Base-by-base conservation (phyloP, 2,797 vertebrate genomes). In the Arrhamphus sclerolepis region DNA sequence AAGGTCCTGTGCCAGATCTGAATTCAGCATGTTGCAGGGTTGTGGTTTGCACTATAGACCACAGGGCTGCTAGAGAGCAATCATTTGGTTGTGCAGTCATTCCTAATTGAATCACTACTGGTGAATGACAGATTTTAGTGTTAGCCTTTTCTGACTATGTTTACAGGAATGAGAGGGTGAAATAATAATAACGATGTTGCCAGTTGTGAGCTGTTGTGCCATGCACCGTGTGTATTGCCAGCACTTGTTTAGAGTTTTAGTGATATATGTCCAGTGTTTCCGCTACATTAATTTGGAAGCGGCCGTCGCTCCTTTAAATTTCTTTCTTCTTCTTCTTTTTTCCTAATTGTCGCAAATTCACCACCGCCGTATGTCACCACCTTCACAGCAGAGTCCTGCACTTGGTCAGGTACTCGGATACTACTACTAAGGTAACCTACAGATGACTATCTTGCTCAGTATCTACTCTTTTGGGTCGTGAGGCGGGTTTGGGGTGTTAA, bases 141-240 rank as follows among this genome's bases (percentile, higher is more conserved):
- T 28, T 48, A 42, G 43, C 52, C 2, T 73, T 74, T 67, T 61
- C 59, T 50, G 24, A 48, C 58, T 29, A 21, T 5, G 54, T 75
- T 31, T 53, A 57, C 28, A 34, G 48, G 21, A 64, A 54, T 46
- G 20, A 71, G 62, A 52, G 51, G 60, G 72, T 74, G 49, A 71
- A 82, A 84, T 78, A 78, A 78, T 67, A 78, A 81, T 81, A n/a
- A n/a, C n/a, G 63, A 75, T 56, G 46, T 3, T 79, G 62, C 56
- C 44, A 39, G 76, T 79, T 71, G 62, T 41, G 73, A 75, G 46
- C 46, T 48, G 58, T 54, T 13, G 46, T 58, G 47, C 56, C 56
- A 2, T 73, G 53, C 57, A 64, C 71, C 47, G 5, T 47, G 48
- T 52, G 62, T 18, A 67, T 67, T 62, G 53, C n/a, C 64, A 52